Base-by-base conservation (phyloP, 2,797 vertebrate genomes). In the Decapterus maruadsi region DNA sequence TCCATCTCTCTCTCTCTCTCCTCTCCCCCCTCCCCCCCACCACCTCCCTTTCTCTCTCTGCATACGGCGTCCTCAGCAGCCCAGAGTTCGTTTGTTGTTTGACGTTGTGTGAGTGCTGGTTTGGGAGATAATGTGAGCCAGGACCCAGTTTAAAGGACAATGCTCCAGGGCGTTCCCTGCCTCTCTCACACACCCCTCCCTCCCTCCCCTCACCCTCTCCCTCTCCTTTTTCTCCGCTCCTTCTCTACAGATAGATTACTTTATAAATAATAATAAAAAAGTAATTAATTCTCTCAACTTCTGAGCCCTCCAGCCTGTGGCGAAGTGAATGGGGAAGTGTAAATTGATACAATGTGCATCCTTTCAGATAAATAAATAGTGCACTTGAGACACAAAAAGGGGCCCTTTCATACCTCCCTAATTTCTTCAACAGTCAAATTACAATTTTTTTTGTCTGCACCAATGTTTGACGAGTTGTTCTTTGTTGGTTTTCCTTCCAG, bases 261-360 rank as follows among this genome's bases (percentile, higher is more conserved):
- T 96, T 96, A 96, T 94, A 98, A 98, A 97, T 97, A 96, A 95
- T 95, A 98, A 96, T 95, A 94, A 94, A 94, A 98, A 97, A 93
- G 96, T 97, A 97, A 99, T 99, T 99, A 98, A 98, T 98, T 99
- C 96, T 96, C 96, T 96, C 95, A 96, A 95, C 96, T 97, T 97
- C 96, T 97, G 96, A 99, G 97, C 96, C 92, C 94, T 94, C 68
- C 84, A 91, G 97, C 97, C 91, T 91, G 93, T 95, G 86, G 97
- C 94, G 94, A 90, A 95, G 95, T 95, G 94, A 90, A 84, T 86
- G 95, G 94, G 95, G 95, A 93, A 96, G 94, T 96, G 92, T 92
- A 94, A 97, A 97, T 90, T 94, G 93, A 95, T 95, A 97, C 95
- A 97, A 97, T 97, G 97, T 98, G 98, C 96, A 96, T 96, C 96